These are phyloP conservation scores for Macrochelys suwanniensis DNA, from an alignment of 2,797 vertebrate genomes.

Conservation along the genomic window DNA sequence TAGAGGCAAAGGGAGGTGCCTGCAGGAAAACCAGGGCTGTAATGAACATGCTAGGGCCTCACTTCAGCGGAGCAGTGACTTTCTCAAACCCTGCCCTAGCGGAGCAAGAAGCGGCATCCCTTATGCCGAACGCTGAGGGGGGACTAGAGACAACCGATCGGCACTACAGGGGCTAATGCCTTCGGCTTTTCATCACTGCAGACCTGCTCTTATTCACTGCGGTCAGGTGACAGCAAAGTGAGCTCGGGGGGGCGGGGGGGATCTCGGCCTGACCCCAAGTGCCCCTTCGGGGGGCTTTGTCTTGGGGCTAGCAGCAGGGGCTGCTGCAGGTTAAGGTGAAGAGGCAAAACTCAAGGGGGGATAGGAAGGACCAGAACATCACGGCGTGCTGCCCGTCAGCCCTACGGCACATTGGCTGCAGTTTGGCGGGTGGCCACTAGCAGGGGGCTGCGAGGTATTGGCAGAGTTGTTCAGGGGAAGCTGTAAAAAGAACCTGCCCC, in stretches of 20 bases:
- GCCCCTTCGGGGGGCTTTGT: neutral
- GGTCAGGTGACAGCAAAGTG: too few species aligned
- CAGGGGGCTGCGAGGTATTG: neutral
- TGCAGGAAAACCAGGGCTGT: too few species aligned
- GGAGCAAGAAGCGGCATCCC: too few species aligned
- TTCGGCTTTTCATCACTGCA: neutral
- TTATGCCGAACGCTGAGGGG: neutral
- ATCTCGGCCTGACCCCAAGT: accelerated
- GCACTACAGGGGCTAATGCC: neutral
- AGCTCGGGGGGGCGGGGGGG: neutral
- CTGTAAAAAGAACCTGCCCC: neutral
- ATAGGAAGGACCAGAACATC: neutral
- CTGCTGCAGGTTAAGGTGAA: neutral
- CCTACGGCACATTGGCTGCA: accelerated
- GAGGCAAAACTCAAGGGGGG: accelerated
- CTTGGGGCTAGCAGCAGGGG: too few species aligned
- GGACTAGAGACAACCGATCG: neutral
- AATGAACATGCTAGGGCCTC: neutral
- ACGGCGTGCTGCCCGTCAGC: neutral
- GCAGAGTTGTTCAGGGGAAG: neutral
- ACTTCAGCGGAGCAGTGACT: neutral
- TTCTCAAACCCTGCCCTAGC: neutral
- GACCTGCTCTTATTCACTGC: neutral
- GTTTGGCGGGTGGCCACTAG: neutral
- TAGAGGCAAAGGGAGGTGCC: neutral